Percentiles rank a stretch among this genome's conserved stretches.
phyloP scores from a whole-genome alignment of 2,113 vertebrate genomes.

The Copsychus sechellarum region DNA sequence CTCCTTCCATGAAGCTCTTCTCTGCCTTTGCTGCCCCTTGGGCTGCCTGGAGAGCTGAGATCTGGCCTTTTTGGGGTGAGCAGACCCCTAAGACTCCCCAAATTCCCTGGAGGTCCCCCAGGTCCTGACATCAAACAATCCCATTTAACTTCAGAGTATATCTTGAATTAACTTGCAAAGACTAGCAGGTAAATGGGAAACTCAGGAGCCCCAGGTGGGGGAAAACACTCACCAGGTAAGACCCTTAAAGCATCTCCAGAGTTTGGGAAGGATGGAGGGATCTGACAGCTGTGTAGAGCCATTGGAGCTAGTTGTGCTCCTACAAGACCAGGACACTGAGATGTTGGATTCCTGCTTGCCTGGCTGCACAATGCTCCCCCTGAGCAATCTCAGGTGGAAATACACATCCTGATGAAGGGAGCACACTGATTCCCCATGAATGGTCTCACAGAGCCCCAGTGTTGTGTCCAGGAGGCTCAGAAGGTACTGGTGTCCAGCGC shows the following conservation, averaged over 20 bases:
- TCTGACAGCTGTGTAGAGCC: background rate
- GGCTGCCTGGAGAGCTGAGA: background rate
- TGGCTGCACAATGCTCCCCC: background rate
- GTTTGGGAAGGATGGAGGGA: background rate
- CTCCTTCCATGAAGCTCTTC: background rate
- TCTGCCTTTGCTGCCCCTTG: rapidly evolving
- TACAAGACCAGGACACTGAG: background rate
- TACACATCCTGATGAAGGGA: background rate
- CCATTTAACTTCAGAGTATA: background rate
- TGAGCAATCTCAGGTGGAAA: background rate
- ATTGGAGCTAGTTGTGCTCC: background rate
- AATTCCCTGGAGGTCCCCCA: background rate
- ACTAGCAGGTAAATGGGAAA: background rate
- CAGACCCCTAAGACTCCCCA: background rate
- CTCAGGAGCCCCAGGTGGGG: background rate
- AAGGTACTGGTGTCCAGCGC: rapidly evolving
- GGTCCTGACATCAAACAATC: background rate
- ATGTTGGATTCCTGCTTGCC: background rate
- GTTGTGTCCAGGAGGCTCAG: background rate
- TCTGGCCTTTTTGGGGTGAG: background rate
- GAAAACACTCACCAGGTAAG: background rate
- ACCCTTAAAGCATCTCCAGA: background rate
- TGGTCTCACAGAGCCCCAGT: rapidly evolving
- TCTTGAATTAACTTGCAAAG: background rate
- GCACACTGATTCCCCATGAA: background rate